Conservation (phyloP, 2,888 invertebrate genomes). For the Sesamia inferens region DNA sequence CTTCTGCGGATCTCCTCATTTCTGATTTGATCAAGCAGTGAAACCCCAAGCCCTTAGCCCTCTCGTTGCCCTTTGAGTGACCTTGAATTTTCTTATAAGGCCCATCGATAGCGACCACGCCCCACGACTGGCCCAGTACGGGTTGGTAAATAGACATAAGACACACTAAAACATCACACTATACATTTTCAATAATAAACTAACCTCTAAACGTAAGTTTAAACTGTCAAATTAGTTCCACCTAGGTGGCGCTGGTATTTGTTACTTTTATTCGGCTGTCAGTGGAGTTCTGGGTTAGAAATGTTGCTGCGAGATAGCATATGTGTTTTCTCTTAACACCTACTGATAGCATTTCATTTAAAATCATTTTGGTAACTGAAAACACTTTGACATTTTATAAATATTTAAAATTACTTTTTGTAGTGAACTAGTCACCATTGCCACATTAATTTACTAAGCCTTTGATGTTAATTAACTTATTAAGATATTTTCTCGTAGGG, state of each 20-base stretch:
- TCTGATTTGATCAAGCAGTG: too few relatives aligned
- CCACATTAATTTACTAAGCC: conserved; percentile 51
- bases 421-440: conserved; percentile 41
- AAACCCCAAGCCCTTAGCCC: too few relatives aligned
- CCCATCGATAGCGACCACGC: too few relatives aligned
- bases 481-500: conserved; percentile 57
- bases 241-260: neutral
- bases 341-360: neutral
- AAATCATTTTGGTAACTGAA: neutral
- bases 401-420: conserved; percentile 13
- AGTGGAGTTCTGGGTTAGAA: neutral
- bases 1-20: too few relatives aligned
- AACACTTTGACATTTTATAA: neutral
- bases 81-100: too few relatives aligned
- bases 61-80: too few relatives aligned
- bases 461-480: conserved; percentile 63
- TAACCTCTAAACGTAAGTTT: neutral
- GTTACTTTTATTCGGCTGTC: neutral
- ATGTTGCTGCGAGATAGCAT: neutral
- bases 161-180: too few relatives aligned
- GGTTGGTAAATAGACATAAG: too few relatives aligned
- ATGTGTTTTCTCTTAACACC: neutral
- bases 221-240: neutral
- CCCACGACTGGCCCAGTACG: too few relatives aligned
- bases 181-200: neutral